Percentiles rank a stretch among this genome's conserved stretches.
Evolutionary conservation across 2,113 vertebrate species (phyloP).

Genomic region (Corydoras maculifer): DNA sequence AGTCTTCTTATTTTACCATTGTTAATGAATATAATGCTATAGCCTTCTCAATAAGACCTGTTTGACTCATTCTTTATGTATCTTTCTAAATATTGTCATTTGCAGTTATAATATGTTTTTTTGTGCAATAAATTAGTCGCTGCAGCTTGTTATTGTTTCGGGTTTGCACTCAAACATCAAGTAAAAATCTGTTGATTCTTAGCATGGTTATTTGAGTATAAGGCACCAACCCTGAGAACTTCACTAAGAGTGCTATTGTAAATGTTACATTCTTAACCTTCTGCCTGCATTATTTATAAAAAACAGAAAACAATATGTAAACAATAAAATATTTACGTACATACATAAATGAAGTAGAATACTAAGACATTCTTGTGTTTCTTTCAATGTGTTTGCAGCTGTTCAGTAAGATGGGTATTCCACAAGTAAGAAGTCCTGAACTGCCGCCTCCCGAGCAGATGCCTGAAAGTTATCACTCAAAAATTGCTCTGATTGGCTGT

Average conservation of each 20-base stretch:
- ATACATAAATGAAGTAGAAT: too few relatives aligned
- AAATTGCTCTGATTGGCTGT: conserved; percentile 78
- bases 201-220: too few relatives aligned
- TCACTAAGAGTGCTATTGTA: too few relatives aligned
- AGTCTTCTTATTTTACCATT: conserved; percentile 38
- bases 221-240: too few relatives aligned
- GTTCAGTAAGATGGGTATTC: conserved; percentile 78
- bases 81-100: conserved; percentile 38
- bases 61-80: conserved; percentile 34
- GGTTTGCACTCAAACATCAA: not conserved
- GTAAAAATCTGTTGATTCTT: too few relatives aligned
- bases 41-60: conserved; percentile 44
- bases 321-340: too few relatives aligned
- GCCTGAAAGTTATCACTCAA: conserved; percentile 65
- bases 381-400: conserved; percentile 53
- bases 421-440: conserved; percentile 69
- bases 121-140: conserved; percentile 24
- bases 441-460: conserved; percentile 62
- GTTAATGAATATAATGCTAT: conserved; percentile 43
- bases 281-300: too few relatives aligned
- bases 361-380: not conserved
- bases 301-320: too few relatives aligned
- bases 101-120: conserved; percentile 31
- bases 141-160: conserved; percentile 5
- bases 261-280: too few relatives aligned